A percentile compares a stretch with the other conserved stretches of the same genome.
Evolutionary conservation across 2,797 vertebrate species (phyloP).

Genomic region (Stomatorhinus walkeri): DNA sequence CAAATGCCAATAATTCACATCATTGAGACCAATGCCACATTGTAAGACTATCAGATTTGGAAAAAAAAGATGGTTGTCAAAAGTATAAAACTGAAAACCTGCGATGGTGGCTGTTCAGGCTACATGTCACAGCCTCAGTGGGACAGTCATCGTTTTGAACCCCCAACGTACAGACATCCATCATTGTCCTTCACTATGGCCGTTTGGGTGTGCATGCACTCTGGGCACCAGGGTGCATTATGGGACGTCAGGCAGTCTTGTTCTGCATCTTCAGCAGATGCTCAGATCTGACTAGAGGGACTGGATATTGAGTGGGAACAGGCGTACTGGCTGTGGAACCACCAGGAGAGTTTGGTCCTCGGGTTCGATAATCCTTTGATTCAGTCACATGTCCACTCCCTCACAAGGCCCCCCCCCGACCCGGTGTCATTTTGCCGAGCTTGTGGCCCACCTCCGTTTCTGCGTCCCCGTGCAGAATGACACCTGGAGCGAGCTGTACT

Average conservation of each 20-base stretch:
- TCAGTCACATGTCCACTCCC: neutral
- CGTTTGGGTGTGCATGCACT: neutral
- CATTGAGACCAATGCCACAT: neutral
- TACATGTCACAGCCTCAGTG: neutral
- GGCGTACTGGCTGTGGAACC: neutral
- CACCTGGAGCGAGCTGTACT: slow-evolving; percentile 93
- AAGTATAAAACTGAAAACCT: neutral
- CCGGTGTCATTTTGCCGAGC: neutral
- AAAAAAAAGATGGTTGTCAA: neutral
- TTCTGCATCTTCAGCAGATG: neutral
- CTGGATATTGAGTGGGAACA: neutral
- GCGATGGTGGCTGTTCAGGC: neutral
- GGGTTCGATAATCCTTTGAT: neutral
- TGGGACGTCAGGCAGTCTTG: neutral
- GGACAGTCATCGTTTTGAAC: neutral
- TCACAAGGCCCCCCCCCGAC: neutral
- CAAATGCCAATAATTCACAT: neutral
- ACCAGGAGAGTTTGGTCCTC: neutral
- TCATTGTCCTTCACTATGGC: neutral
- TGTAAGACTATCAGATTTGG: neutral
- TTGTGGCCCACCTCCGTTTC: neutral
- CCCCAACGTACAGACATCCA: neutral
- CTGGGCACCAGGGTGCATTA: neutral
- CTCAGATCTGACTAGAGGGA: neutral
- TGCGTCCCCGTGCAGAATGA: slow-evolving; percentile 68